A percentile compares a stretch with the other conserved stretches of the same genome.
phyloP scores from a whole-genome alignment of 2,888 invertebrate species.

The Hybos culiciformis region DNA sequence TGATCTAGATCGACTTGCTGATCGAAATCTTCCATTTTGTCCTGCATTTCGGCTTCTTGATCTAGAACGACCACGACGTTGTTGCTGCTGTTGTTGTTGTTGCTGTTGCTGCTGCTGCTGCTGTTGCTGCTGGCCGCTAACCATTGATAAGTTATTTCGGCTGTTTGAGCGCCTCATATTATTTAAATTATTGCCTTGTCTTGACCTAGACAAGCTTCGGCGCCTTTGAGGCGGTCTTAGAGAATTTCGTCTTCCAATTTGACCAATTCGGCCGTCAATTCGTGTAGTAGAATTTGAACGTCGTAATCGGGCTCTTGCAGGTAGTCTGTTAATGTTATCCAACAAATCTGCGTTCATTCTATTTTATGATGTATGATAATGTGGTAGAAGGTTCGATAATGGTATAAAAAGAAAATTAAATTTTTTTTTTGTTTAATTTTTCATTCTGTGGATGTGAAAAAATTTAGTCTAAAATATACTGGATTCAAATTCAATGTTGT shows the following conservation, averaged over 20 bases:
- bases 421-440: conserved; percentile 16
- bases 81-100: neutral
- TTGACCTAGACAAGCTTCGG: conserved; percentile 8
- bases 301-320: conserved; percentile 17
- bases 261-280: conserved; percentile 11
- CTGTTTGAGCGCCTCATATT: conserved; percentile 7
- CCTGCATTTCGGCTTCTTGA: conserved; percentile 1
- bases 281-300: conserved; percentile 23
- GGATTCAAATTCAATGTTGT: no score
- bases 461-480: conserved; percentile 6
- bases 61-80: neutral
- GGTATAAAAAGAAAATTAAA: conserved; percentile 12
- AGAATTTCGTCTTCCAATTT: conserved; percentile 2
- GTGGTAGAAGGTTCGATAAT: conserved; percentile 19
- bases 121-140: neutral
- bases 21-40: neutral
- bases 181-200: conserved; percentile 11
- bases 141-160: conserved; percentile 1
- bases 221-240: conserved; percentile 6
- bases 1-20: neutral
- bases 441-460: conserved; percentile 12
- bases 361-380: no score
- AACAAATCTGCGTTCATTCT: conserved; percentile 36
- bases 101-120: neutral
- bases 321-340: conserved; percentile 17